Conservation (phyloP, 2,113 vertebrate genomes). For the Pyrgilauda ruficollis region DNA sequence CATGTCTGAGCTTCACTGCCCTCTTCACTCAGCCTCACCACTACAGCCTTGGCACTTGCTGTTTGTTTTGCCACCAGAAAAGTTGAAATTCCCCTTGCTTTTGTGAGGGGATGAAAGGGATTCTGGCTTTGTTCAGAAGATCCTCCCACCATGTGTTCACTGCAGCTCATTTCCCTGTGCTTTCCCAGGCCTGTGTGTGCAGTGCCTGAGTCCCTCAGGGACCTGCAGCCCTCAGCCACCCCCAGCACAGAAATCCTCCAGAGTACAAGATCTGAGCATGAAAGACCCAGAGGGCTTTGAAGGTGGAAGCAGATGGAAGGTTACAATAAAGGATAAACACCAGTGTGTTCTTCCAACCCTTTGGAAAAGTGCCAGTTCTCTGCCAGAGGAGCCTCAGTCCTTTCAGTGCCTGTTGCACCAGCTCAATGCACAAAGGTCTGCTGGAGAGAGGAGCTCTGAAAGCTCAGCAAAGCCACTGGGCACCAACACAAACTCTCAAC, state of each 20-base stretch:
- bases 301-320: not conserved
- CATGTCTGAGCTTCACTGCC: not conserved
- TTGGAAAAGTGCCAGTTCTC: not conserved
- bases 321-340: not conserved
- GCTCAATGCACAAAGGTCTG: not conserved
- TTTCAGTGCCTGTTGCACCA: not conserved
- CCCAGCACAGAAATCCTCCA: not conserved
- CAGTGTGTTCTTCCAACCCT: not conserved
- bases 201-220: not conserved
- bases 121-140: not conserved
- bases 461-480: not conserved
- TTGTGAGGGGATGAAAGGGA: not conserved
- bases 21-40: not conserved
- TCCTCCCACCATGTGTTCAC: accelerated
- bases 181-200: not conserved
- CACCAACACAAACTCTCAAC: not conserved
- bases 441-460: not conserved
- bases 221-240: not conserved
- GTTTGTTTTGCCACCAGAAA: not conserved
- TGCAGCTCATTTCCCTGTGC: not conserved
- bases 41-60: not conserved
- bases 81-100: not conserved
- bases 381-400: not conserved
- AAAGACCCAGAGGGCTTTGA: not conserved
- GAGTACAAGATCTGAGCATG: not conserved